Conservation (phyloP, 92 coral and sea anemone genomes). For the Epizoanthus stellaris region DNA sequence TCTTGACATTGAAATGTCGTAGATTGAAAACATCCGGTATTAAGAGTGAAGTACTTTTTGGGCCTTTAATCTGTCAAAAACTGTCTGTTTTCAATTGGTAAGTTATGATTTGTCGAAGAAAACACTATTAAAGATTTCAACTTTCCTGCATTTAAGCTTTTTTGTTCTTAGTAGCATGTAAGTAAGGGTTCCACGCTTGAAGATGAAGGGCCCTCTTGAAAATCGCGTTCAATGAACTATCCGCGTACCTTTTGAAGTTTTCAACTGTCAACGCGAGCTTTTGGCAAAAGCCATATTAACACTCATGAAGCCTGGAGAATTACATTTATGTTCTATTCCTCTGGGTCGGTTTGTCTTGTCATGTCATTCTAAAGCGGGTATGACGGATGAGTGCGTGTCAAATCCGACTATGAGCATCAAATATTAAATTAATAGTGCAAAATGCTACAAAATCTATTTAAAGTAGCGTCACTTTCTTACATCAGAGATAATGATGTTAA, state of each 20-base stretch:
- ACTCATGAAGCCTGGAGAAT: constrained; percentile 3
- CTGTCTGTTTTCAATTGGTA: constrained; percentile 18
- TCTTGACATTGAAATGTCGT: constrained; percentile 39
- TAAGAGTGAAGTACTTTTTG: constrained; percentile 21
- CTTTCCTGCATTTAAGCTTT: not conserved
- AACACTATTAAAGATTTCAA: constrained; percentile 2
- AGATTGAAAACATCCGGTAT: constrained; percentile 43
- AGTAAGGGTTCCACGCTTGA: constrained; percentile 24
- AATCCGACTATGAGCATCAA: constrained; percentile 1
- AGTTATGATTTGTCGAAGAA: constrained; percentile 10
- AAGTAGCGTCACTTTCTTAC: not conserved
- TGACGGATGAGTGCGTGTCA: constrained; percentile 14
- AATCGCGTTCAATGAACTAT: constrained; percentile 12
- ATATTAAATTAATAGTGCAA: not conserved
- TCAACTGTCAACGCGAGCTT: constrained; percentile 28
- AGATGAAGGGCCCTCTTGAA: constrained; percentile 13
- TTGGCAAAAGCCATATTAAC: constrained; percentile 13
- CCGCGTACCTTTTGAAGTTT: constrained; percentile 15
- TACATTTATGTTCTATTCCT: constrained; percentile 3
- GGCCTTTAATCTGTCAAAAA: constrained; percentile 26
- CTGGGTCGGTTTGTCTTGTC: not conserved
- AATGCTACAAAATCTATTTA: not conserved
- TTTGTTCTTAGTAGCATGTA: constrained; percentile 5
- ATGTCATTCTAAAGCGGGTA: not conserved
- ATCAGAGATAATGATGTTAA: not conserved